phyloP scores from a whole-genome alignment of 2,888 invertebrate species.

The Cerastoderma edule region DNA sequence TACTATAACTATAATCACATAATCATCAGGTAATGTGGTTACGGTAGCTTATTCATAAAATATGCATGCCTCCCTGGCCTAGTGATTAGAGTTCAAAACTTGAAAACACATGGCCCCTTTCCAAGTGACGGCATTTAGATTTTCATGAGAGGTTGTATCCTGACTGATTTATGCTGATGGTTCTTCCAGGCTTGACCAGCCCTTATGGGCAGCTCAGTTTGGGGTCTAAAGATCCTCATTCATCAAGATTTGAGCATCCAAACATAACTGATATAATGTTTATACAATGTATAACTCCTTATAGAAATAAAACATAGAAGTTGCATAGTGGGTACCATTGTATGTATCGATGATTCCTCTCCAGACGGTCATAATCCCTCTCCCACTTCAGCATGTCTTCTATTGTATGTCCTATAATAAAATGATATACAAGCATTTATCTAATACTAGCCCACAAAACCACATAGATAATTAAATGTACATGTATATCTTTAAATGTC shows the following conservation, averaged over 20 bases:
- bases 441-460: too few species aligned
- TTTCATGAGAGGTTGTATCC: too few species aligned
- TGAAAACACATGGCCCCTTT: too few species aligned
- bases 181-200: neutral
- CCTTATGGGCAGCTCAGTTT: too few species aligned
- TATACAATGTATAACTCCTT: neutral
- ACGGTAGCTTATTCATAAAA: too few species aligned
- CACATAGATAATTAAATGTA: neutral
- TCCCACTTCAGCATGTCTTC: conserved; percentile 44
- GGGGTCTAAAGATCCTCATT: too few species aligned
- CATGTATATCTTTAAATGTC: neutral
- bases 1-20: too few species aligned
- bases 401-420: conserved; percentile 30
- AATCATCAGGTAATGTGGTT: too few species aligned
- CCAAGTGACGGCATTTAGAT: too few species aligned
- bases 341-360: conserved; percentile 43
- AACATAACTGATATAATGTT: neutral
- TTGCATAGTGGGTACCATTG: conserved; percentile 26
- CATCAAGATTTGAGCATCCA: neutral
- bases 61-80: too few species aligned
- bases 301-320: neutral
- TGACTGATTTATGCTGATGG: neutral
- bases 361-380: conserved; percentile 31
- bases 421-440: neutral
- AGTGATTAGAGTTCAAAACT: too few species aligned